A percentile compares a stretch with the other conserved stretches of the same genome.
These are phyloP conservation scores for Stegodyphus mimosarum DNA, from an alignment of 1,140 invertebrate species.

Conservation along the genomic window DNA sequence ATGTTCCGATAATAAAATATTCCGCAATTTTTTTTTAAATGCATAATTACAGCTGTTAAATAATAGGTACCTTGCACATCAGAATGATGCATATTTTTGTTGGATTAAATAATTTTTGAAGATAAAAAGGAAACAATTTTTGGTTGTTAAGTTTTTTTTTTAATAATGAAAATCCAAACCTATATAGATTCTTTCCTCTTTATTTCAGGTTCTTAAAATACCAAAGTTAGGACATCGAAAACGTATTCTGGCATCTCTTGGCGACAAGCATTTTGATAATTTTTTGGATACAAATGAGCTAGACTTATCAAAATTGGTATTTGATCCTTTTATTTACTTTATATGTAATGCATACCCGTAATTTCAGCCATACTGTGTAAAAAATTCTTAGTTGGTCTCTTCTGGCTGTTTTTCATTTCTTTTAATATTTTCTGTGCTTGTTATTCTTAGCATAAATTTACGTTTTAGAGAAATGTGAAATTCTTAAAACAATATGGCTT, in stretches of 20 bases:
- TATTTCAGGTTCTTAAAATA: conserved; percentile 79
- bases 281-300: conserved; percentile 61
- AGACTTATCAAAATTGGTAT: conserved; percentile 61
- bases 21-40: no score
- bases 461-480: no score
- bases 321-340: background rate
- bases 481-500: no score
- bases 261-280: conserved; percentile 66
- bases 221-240: conserved; percentile 89
- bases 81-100: no score
- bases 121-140: no score
- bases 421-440: background rate
- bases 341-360: no score
- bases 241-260: conserved; percentile 87
- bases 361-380: no score
- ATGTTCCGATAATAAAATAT: no score
- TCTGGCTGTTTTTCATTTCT: background rate
- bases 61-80: no score
- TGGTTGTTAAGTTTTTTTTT: background rate
- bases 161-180: background rate
- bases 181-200: background rate
- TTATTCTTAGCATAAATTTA: background rate
- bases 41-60: no score
- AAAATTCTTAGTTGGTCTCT: no score
- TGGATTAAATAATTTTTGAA: no score